Percentiles rank a stretch among this genome's conserved stretches.
Evolutionary conservation across 2,797 vertebrate species (phyloP).

Genomic region (Smutsia gigantea): DNA sequence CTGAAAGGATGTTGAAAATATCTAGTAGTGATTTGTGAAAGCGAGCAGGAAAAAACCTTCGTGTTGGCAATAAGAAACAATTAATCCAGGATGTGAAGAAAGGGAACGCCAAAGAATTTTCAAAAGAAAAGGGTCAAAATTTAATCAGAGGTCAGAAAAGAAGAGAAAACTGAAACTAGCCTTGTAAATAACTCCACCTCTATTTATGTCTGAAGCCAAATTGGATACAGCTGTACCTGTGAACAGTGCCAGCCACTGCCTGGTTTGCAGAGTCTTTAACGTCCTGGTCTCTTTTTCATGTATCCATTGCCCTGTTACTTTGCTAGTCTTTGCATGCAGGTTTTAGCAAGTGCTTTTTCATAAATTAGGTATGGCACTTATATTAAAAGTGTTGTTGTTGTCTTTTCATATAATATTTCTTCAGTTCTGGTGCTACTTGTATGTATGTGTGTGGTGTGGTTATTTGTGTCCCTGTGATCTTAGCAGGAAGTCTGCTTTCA

Average conservation of each 20-base stretch:
- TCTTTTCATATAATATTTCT: constrained; percentile 24
- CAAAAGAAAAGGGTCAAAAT: constrained; percentile 17
- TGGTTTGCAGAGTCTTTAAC: neutral
- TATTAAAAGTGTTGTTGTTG: neutral
- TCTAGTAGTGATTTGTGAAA: constrained; percentile 21
- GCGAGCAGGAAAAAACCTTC: neutral
- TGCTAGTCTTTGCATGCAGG: neutral
- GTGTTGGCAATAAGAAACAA: neutral
- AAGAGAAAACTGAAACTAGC: neutral
- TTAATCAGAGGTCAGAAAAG: neutral
- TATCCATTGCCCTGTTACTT: neutral
- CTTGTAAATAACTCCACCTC: neutral
- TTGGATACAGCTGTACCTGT: neutral
- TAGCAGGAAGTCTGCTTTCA: constrained; percentile 17
- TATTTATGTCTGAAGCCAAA: neutral
- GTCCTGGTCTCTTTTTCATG: neutral
- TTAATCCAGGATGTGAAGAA: neutral
- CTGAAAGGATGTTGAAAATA: neutral
- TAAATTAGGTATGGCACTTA: neutral
- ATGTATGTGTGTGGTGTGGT: neutral
- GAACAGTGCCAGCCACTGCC: neutral
- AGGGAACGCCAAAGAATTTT: neutral
- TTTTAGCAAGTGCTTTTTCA: constrained; percentile 38
- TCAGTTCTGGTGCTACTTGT: neutral
- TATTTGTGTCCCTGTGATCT: neutral